phyloP scores from a whole-genome alignment of 2,113 vertebrate species.

The Tragelaphus strepsiceros region DNA sequence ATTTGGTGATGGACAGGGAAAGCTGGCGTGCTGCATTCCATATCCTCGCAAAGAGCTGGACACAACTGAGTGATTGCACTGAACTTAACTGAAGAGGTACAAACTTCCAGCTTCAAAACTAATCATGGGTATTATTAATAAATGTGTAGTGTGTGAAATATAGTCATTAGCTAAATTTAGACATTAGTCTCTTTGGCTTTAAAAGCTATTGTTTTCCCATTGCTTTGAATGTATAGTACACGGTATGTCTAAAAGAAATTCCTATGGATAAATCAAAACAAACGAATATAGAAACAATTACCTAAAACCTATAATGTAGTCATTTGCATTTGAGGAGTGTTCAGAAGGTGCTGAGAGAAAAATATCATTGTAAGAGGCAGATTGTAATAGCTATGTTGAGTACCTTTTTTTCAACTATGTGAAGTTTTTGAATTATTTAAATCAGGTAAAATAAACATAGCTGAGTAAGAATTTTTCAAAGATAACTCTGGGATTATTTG shows the following conservation, averaged over 20 bases:
- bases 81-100: background rate
- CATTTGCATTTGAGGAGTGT: background rate
- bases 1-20: background rate
- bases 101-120: background rate
- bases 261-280: background rate
- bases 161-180: background rate
- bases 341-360: background rate
- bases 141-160: background rate
- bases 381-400: background rate
- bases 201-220: background rate
- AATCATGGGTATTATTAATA: background rate
- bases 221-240: background rate
- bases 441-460: background rate
- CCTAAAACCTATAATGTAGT: background rate
- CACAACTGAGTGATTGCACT: background rate
- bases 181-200: background rate
- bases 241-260: background rate
- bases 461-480: background rate
- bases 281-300: background rate
- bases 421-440: background rate
- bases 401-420: background rate
- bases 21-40: fast-evolving
- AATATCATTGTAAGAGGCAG: background rate
- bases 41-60: fast-evolving
- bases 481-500: background rate